Evolutionary conservation across 2,888 invertebrate species (phyloP).

Genomic region (Nemotelus pantherinus): DNA sequence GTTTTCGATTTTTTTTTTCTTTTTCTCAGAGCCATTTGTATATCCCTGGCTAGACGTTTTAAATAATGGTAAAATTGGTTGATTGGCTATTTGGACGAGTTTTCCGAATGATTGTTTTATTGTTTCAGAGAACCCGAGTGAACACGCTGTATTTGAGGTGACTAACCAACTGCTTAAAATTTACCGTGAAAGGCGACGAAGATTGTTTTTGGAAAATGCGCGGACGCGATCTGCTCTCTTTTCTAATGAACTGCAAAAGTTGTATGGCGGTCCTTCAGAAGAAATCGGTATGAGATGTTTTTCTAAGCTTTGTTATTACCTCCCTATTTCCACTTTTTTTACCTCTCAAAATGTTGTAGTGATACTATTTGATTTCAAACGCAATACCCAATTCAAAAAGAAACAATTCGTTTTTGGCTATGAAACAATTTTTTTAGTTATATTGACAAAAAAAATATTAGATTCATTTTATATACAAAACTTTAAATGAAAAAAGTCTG

Average conservation of each 20-base stretch:
- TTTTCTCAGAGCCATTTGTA: conserved; percentile 32
- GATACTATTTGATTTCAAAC: too few relatives aligned
- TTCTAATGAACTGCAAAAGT: conserved; percentile 57
- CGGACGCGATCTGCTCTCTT: conserved; percentile 59
- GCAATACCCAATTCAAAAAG: too few relatives aligned
- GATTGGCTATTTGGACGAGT: not conserved
- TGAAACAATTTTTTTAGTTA: too few relatives aligned
- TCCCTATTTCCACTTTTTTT: too few relatives aligned
- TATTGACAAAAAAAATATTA: too few relatives aligned
- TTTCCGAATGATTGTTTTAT: not conserved
- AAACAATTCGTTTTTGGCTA: too few relatives aligned
- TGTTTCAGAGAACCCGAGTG: conserved; percentile 58
- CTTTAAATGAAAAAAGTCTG: too few relatives aligned
- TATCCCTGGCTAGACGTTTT: conserved; percentile 45
- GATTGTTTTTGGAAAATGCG: conserved; percentile 59
- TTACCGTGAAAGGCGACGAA: conserved; percentile 59
- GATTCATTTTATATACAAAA: too few relatives aligned
- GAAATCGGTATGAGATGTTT: conserved; percentile 53
- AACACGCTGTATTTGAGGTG: conserved; percentile 58
- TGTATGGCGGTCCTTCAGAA: conserved; percentile 59
- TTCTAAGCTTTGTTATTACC: not conserved
- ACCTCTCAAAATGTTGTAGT: too few relatives aligned
- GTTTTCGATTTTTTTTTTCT: conserved; percentile 1
- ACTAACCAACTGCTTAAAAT: conserved; percentile 59
- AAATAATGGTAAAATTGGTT: conserved; percentile 32